Percentiles rank a stretch among this genome's conserved stretches.
These are phyloP conservation scores for Labrus mixtus DNA, from an alignment of 2,113 vertebrate genomes.

Conservation along the genomic window DNA sequence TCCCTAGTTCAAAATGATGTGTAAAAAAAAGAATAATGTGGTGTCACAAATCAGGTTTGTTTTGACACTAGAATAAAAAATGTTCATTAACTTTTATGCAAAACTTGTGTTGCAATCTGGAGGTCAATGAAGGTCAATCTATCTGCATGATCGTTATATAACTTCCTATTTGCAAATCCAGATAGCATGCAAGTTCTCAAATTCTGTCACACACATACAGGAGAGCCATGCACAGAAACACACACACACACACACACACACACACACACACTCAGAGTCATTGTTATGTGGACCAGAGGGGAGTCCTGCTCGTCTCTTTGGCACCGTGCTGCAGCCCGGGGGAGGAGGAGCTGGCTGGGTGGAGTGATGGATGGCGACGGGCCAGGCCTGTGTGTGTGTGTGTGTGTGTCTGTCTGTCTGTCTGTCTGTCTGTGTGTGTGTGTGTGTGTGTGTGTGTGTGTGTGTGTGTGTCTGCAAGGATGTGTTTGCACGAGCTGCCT, in stretches of 20 bases:
- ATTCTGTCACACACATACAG: slow-evolving; percentile 14
- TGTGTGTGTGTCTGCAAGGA: slow-evolving; percentile 11
- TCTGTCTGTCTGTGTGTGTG: slow-evolving; percentile 17
- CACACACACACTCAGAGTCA: not conserved
- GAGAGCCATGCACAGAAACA: not conserved
- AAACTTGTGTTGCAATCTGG: not conserved
- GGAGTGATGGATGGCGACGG: slow-evolving; percentile 42
- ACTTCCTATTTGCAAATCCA: slow-evolving; percentile 27
- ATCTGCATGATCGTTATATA: slow-evolving; percentile 46
- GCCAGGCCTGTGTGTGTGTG: slow-evolving; percentile 27
- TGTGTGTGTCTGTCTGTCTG: too few relatives aligned
- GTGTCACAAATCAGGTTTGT: too few relatives aligned
- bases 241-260: too few relatives aligned
- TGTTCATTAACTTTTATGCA: not conserved
- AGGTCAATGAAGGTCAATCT: not conserved
- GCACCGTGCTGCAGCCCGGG: slow-evolving; percentile 48
- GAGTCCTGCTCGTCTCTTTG: slow-evolving; percentile 55
- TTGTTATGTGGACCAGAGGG: slow-evolving; percentile 54
- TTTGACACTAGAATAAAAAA: too few relatives aligned
- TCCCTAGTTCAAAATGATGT: not conserved
- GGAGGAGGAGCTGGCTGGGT: slow-evolving; percentile 36
- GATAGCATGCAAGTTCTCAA: not conserved
- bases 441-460: slow-evolving; percentile 3
- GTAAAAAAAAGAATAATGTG: too few relatives aligned
- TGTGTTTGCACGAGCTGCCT: slow-evolving; percentile 22